These are phyloP conservation scores for Mechanitis messenoides DNA, from an alignment of 2,888 invertebrate genomes.

Conservation along the genomic window DNA sequence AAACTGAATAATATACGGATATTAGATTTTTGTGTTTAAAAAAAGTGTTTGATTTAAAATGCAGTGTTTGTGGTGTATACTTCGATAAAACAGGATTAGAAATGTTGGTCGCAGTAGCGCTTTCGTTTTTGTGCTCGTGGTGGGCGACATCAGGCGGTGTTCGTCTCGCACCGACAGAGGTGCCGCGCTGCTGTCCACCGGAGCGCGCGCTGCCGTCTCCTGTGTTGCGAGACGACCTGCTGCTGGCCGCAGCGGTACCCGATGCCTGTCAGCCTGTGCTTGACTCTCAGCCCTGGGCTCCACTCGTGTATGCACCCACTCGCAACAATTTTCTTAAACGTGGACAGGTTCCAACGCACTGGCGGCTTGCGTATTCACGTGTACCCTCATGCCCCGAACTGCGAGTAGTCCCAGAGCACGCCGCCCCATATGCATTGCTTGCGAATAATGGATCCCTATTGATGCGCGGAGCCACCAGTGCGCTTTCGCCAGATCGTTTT, in stretches of 20 bases:
- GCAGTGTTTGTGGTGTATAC: constrained; percentile 29
- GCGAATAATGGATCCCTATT: constrained; percentile 81
- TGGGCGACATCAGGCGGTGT: constrained; percentile 37
- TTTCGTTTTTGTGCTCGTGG: constrained; percentile 36
- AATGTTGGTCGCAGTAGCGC: constrained; percentile 33
- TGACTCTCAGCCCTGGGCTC: constrained; percentile 66
- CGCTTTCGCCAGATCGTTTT: constrained; percentile 76
- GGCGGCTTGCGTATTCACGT: constrained; percentile 59
- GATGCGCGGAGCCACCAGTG: constrained; percentile 60
- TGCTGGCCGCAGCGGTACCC: constrained; percentile 59
- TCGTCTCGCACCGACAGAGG: constrained; percentile 43
- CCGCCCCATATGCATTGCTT: constrained; percentile 72
- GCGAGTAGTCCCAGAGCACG: constrained; percentile 56
- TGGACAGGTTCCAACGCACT: constrained; percentile 65
- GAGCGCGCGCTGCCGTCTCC: constrained; percentile 38
- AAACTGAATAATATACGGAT: too few relatives aligned
- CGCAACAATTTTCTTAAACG: constrained; percentile 53
- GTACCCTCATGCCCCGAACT: constrained; percentile 52
- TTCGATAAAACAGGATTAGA: constrained; percentile 36
- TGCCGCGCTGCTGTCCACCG: constrained; percentile 53
- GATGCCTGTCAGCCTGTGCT: constrained; percentile 41
- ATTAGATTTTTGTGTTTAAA: background rate
- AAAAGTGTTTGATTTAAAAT: constrained; percentile 17
- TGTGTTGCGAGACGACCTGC: constrained; percentile 66
- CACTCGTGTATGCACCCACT: constrained; percentile 76